Percentiles rank a stretch among this genome's conserved stretches.
Evolutionary conservation across 2,113 vertebrate species (phyloP).

Genomic region (Chionomys nivalis): DNA sequence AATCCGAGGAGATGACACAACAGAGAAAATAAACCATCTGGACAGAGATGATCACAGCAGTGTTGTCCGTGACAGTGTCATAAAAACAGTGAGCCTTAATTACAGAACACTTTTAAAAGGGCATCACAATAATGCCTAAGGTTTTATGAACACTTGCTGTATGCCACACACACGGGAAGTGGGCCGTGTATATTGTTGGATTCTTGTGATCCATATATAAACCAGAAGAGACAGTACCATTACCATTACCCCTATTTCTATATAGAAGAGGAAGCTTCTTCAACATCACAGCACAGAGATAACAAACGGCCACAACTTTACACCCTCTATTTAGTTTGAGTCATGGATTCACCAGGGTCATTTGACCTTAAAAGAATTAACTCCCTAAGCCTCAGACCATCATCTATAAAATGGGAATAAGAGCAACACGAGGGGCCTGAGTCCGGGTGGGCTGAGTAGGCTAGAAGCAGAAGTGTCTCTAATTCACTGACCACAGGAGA

Average conservation of each 20-base stretch:
- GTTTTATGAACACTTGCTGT: neutral
- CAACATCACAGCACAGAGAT: slow-evolving; percentile 1
- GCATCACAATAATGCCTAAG: neutral
- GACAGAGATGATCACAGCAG: slow-evolving; percentile 51
- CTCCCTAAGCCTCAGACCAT: neutral
- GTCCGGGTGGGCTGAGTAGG: neutral
- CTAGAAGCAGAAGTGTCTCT: neutral
- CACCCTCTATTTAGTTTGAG: neutral
- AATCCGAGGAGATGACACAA: slow-evolving; percentile 60
- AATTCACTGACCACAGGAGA: neutral
- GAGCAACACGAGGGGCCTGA: neutral
- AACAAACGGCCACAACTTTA: neutral
- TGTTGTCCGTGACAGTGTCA: slow-evolving; percentile 30
- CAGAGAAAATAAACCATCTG: slow-evolving; percentile 44
- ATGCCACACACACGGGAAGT: neutral
- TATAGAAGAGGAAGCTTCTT: neutral
- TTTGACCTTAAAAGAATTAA: neutral
- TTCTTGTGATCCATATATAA: slow-evolving; percentile 28
- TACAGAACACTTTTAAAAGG: slow-evolving; percentile 11
- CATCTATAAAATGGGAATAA: slow-evolving; percentile 24
- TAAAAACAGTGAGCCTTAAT: slow-evolving; percentile 54
- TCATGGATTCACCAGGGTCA: neutral
- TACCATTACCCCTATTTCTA: neutral
- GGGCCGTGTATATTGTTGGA: neutral
- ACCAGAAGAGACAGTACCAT: neutral